Evolutionary conservation across 2,113 vertebrate species (phyloP), one percentile per base, ranked within the genome.

Genomic region (Oceanodroma tethys): DNA sequence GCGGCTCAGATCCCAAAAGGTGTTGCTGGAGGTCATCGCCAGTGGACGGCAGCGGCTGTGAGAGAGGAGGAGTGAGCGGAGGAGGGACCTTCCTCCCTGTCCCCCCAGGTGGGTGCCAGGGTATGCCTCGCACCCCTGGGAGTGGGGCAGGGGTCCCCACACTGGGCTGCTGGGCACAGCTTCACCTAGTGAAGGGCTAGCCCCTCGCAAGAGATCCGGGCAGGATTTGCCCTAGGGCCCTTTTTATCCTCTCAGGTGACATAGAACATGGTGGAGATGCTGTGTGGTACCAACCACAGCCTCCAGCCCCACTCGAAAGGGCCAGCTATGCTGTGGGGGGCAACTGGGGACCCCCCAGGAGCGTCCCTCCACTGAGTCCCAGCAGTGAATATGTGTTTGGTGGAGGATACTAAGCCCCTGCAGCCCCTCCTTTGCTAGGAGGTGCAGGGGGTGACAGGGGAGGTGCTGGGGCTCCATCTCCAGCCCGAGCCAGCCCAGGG

Each of bases 11-110:
- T 68, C 86, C 97, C 89, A 68, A 55, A 60, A 63, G 82, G 62
- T 97, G 97, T 2, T 97, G 98, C 34, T 98, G 98, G 81, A 97
- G 93, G n/a, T 98, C 95, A 0, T 99, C 99, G 15, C 98, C 97
- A 7, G 97, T 48, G 95, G 98, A 98, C 75, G 98, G 98, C 65
- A 98, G 97, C 1, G 98, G 95, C 99, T 99, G 91, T 8, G 36
- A 58, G 30, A 94, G 62, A 91, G 45, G 3, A 97, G 38, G 27
- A 86, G 30, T 56, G 47, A 93, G 34, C 5, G 20, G 23, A 76
- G 27, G 16, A 78, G 40, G 52, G 7, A 63, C 6, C 4, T 8
- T 2, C 0, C 52, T 40, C 67, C 60, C 48, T 40, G 23, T 4
- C 19, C 48, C 43, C 63, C 21, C 7, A 11, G 21, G 38, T 27